Evolutionary conservation across 2,113 vertebrate genomes (phyloP), one percentile per base, ranked within the genome.

Genomic region (Oceanodroma tethys): DNA sequence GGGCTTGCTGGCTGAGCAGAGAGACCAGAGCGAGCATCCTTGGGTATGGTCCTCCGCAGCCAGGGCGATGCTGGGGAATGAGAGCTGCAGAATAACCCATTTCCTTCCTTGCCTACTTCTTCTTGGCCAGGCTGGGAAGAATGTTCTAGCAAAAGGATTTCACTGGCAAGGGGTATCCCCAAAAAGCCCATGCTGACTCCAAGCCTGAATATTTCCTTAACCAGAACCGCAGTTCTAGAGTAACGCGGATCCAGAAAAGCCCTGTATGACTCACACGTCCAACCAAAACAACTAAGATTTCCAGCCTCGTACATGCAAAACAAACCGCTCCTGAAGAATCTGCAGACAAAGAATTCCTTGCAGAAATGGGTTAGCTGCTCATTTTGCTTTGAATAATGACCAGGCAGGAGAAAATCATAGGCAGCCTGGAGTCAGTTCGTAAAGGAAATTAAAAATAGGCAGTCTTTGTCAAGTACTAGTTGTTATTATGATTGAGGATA

Each of bases 341-440:
- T 96, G 95, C 96, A 94, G 94, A 97, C 95, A 94, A 94, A 97
- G 95, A 94, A 96, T 96, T 97, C 92, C 79, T 97, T 96, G 97
- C 97, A 97, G 82, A 81, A 94, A 88, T 94, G 3, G 74, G 95
- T 97, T 96, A 97, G 93, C 96, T 86, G 10, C 90, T 97, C 82
- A 86, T 95, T 97, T 97, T 0, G 5, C 58, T 96, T 95, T 95
- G 95, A 97, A 81, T 96, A 94, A 96, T 81, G 92, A 97, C 90
- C 93, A 93, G 88, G 92, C 90, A 95, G 82, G 88, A 96, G 96
- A 96, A 97, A 96, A 95, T 95, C 94, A 81, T 40, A 80, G 90
- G 90, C 93, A 96, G 81, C 67, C 74, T 88, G 96, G 97, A 96
- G 85, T 94, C 95, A 38, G 82, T 88, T 97, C 12, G 21, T 81